phyloP scores from a whole-genome alignment of 2,888 invertebrate genomes.

The Diarsia rubi region DNA sequence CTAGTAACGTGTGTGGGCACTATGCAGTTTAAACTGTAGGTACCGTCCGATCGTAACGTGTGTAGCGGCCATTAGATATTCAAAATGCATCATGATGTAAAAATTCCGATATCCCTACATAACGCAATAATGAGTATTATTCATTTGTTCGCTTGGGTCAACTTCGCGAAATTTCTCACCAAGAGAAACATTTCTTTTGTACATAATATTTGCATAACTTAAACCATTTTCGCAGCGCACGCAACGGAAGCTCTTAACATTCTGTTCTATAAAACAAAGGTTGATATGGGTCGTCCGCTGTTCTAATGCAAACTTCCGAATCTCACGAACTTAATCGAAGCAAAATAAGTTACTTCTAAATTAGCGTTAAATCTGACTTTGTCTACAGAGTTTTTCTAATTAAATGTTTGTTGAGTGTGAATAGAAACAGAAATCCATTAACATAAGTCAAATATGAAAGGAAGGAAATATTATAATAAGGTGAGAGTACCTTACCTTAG shows the following conservation, averaged over 20 bases:
- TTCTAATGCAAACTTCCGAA: slow-evolving; percentile 6
- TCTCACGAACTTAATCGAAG: slow-evolving; percentile 19
- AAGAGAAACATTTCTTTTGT: no score
- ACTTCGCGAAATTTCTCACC: not conserved
- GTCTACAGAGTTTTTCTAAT: not conserved
- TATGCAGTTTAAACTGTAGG: no score
- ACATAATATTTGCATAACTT: no score
- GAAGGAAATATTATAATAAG: not conserved
- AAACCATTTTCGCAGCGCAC: no score
- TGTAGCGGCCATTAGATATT: no score
- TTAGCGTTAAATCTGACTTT: not conserved
- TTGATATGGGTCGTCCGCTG: not conserved
- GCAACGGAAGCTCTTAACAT: no score
- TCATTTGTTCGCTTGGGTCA: not conserved
- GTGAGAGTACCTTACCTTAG: not conserved
- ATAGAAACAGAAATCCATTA: slow-evolving; percentile 1
- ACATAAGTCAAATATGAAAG: not conserved
- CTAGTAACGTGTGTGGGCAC: no score
- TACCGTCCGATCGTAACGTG: no score
- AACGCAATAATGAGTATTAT: no score
- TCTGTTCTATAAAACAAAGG: slow-evolving; percentile 13
- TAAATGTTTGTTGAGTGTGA: not conserved
- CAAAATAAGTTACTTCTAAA: slow-evolving; percentile 9
- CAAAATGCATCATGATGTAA: no score
- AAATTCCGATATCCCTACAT: no score